A percentile compares a stretch with the other conserved stretches of the same genome.
These are phyloP conservation scores for Gadus macrocephalus DNA, from an alignment of 2,113 vertebrate genomes.

Conservation along the genomic window DNA sequence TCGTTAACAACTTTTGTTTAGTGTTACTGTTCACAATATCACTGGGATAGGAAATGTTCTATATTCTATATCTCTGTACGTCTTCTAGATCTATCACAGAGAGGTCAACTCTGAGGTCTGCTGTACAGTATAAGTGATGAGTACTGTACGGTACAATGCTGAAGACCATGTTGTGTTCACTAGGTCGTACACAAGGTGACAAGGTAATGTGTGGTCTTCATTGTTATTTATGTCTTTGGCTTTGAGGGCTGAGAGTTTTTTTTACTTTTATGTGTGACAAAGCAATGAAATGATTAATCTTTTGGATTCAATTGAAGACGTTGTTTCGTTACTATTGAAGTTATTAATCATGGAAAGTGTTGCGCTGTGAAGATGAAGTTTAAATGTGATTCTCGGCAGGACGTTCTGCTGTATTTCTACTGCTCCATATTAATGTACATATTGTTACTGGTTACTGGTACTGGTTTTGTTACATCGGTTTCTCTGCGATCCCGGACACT, in stretches of 20 bases:
- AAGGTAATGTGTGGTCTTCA: slow-evolving; percentile 8
- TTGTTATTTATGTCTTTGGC: slow-evolving; percentile 10
- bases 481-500: slow-evolving; percentile 40
- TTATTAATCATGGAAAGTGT: slow-evolving; percentile 42
- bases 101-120: no score
- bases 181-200: no score
- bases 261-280: slow-evolving; percentile 16
- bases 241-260: slow-evolving; percentile 61
- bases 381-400: slow-evolving; percentile 18
- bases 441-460: slow-evolving; percentile 26
- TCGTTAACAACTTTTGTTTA: no score
- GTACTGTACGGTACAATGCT: slow-evolving; percentile 10
- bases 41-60: no score
- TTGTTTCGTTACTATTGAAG: slow-evolving; percentile 13
- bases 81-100: no score
- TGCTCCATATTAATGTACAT: slow-evolving; percentile 19
- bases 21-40: no score
- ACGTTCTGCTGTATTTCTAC: slow-evolving; percentile 49
- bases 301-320: slow-evolving; percentile 24
- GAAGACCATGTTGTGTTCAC: slow-evolving; percentile 6
- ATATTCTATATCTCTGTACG: no score
- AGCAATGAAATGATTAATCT: slow-evolving; percentile 31
- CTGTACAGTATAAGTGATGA: neutral
- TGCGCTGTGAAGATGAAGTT: slow-evolving; percentile 21
- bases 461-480: slow-evolving; percentile 41